These are phyloP conservation scores for Peromyscus nudipes DNA, from an alignment of 2,797 vertebrate species.

Conservation along the genomic window DNA sequence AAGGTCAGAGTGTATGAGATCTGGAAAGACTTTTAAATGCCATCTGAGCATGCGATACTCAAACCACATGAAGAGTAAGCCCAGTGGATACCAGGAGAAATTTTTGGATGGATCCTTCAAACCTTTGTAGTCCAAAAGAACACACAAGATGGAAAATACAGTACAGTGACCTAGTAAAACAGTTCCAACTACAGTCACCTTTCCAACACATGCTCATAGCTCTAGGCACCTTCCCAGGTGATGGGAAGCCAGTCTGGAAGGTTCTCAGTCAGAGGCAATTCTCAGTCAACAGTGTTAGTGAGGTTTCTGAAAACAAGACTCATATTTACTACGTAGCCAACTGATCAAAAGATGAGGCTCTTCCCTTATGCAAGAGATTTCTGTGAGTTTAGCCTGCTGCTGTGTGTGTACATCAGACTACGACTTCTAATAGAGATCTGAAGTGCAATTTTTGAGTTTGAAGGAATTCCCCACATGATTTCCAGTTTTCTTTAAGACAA, in stretches of 20 bases:
- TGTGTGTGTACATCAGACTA: not conserved
- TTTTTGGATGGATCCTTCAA: constrained; percentile 79
- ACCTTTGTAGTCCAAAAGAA: constrained; percentile 74
- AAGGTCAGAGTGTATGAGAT: constrained; percentile 90
- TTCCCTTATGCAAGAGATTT: not conserved
- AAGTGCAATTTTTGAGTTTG: not conserved
- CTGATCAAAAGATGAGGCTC: not conserved
- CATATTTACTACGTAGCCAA: not conserved
- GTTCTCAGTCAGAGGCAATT: not conserved
- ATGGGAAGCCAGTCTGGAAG: not conserved
- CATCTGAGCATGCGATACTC: constrained; percentile 84
- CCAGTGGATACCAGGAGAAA: constrained; percentile 81
- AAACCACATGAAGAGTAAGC: constrained; percentile 83
- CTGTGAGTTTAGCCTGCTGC: not conserved
- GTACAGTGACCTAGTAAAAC: constrained; percentile 79
- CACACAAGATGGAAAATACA: constrained; percentile 77
- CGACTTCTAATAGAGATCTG: not conserved
- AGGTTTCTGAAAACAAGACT: not conserved
- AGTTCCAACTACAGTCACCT: constrained; percentile 74
- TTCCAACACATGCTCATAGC: not conserved
- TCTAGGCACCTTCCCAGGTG: not conserved
- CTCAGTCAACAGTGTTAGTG: not conserved
- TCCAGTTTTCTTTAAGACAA: constrained; percentile 2
- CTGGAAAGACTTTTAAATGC: constrained; percentile 90
- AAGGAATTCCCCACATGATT: constrained; percentile 12